A percentile compares a stretch with the other conserved stretches of the same genome.
phyloP scores from a whole-genome alignment of 2,888 invertebrate species.

The Iselma pallidipennis region DNA sequence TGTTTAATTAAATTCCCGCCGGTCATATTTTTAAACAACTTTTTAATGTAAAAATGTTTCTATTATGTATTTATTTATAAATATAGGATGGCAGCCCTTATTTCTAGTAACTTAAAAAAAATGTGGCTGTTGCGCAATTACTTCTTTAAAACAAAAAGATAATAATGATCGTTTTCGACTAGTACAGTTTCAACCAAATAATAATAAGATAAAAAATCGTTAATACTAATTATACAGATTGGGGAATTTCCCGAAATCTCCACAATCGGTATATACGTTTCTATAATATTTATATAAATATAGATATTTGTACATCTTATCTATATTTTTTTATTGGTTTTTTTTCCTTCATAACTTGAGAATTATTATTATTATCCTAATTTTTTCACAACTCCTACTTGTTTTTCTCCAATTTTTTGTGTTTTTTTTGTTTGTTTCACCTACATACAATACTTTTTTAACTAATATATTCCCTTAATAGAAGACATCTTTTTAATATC shows the following conservation, averaged over 20 bases:
- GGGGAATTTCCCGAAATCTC: background rate
- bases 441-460: too few relatives aligned
- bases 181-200: conserved; percentile 39
- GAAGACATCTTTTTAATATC: conserved; percentile 19
- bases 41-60: too few relatives aligned
- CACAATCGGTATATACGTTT: background rate
- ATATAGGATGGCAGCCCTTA: conserved; percentile 39
- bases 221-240: background rate
- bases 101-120: conserved; percentile 13
- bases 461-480: too few relatives aligned
- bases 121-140: background rate
- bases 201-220: background rate
- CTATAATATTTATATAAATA: background rate
- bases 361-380: background rate
- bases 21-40: too few relatives aligned
- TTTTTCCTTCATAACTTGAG: too few relatives aligned
- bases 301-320: background rate
- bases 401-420: too few relatives aligned
- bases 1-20: too few relatives aligned
- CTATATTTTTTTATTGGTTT: background rate
- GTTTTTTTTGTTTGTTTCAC: too few relatives aligned
- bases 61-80: background rate
- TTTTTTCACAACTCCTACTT: background rate
- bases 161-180: conserved; percentile 39
- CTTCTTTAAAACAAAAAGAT: too few relatives aligned